Conservation (phyloP, 2,797 vertebrate genomes). For the Helostoma temminkii region DNA sequence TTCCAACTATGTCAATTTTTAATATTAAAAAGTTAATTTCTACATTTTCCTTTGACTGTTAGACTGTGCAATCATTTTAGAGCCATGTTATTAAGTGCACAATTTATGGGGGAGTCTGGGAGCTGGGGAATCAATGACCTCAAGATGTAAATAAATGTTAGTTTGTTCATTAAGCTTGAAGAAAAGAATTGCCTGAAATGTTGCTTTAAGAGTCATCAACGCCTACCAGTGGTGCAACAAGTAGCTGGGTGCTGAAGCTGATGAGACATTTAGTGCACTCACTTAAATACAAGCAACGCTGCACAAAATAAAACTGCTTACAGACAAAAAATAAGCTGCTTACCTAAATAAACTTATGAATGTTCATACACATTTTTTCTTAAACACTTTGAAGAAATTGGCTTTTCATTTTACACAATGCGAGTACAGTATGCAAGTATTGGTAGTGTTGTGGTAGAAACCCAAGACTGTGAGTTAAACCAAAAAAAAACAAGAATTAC, state of each 20-base stretch:
- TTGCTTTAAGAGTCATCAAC: constrained; percentile 30
- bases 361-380: constrained; percentile 55
- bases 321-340: constrained; percentile 32
- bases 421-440: constrained; percentile 53
- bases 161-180: constrained; percentile 37
- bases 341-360: constrained; percentile 16
- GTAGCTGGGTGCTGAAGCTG: constrained; percentile 32
- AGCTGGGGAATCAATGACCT: neutral
- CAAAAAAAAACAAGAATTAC: constrained; percentile 28
- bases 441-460: constrained; percentile 49
- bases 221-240: constrained; percentile 40
- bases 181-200: constrained; percentile 36
- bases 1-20: constrained; percentile 36
- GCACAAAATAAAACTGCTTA: constrained; percentile 42
- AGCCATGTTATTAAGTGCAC: constrained; percentile 12
- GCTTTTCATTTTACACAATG: constrained; percentile 51
- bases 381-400: constrained; percentile 58
- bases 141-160: constrained; percentile 20
- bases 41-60: constrained; percentile 17
- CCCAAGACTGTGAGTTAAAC: constrained; percentile 47
- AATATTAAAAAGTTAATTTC: constrained; percentile 26
- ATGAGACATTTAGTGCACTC: constrained; percentile 47
- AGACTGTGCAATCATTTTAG: constrained; percentile 7
- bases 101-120: constrained; percentile 1
- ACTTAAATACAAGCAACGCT: constrained; percentile 42